A percentile compares a stretch with the other conserved stretches of the same genome.
phyloP scores from a whole-genome alignment of 2,797 vertebrate species.

The Rhinella marina region DNA sequence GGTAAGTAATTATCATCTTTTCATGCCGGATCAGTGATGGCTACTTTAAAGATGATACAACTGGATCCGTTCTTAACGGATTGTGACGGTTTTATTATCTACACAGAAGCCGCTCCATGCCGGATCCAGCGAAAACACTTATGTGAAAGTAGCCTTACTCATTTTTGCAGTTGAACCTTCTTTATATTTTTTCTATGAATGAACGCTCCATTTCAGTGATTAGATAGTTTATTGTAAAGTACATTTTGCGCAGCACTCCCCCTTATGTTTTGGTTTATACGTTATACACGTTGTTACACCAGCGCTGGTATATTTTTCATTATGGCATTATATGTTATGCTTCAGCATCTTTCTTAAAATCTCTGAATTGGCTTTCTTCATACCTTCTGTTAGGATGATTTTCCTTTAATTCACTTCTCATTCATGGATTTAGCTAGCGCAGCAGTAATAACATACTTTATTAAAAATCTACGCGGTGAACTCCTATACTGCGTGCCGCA shows the following conservation, averaged over 20 bases:
- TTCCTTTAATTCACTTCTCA: slow-evolving; percentile 6
- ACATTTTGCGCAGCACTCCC: background rate
- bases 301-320: background rate
- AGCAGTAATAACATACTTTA: slow-evolving; percentile 4
- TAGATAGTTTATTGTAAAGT: background rate
- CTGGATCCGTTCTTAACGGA: too few species aligned
- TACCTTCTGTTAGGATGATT: background rate
- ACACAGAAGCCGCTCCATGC: too few species aligned
- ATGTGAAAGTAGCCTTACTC: too few species aligned
- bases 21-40: too few species aligned
- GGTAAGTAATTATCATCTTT: too few species aligned
- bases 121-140: too few species aligned
- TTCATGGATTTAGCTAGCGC: background rate
- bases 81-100: too few species aligned
- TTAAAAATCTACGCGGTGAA: slow-evolving; percentile 20
- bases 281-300: background rate
- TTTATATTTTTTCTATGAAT: background rate
- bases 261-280: background rate
- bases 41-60: too few species aligned
- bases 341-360: background rate
- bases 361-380: background rate
- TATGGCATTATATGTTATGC: background rate
- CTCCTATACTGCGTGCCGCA: background rate
- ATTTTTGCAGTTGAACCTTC: background rate
- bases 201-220: background rate